These are phyloP conservation scores for Phragmatobia fuliginosa DNA, from an alignment of 2,888 invertebrate genomes.

Conservation along the genomic window DNA sequence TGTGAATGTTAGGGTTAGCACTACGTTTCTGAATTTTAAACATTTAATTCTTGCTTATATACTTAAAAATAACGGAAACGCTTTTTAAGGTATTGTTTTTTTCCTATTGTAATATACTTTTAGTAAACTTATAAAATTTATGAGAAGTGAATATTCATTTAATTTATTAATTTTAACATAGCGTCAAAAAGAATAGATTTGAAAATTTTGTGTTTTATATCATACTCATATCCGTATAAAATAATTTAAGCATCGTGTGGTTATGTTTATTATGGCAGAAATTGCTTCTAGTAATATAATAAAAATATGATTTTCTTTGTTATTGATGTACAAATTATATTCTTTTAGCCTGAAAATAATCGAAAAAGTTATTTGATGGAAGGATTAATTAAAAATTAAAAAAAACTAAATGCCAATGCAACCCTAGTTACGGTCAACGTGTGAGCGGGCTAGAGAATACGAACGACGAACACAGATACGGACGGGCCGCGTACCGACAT, in stretches of 20 bases:
- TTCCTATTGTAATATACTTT: neutral
- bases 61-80: neutral
- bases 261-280: neutral
- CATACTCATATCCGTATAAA: neutral
- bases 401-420: slow-evolving; percentile 49
- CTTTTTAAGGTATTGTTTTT: neutral
- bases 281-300: neutral
- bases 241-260: neutral
- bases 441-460: slow-evolving; percentile 80
- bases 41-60: slow-evolving; percentile 5
- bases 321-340: neutral
- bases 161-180: neutral
- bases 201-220: neutral
- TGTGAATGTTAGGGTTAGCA: slow-evolving; percentile 61
- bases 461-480: slow-evolving; percentile 75
- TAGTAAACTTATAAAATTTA: no score
- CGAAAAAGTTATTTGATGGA: neutral
- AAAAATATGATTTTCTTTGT: neutral
- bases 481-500: slow-evolving; percentile 68
- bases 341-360: neutral
- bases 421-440: slow-evolving; percentile 69
- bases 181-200: neutral
- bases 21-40: slow-evolving; percentile 23
- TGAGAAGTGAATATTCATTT: neutral
- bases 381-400: neutral